Conservation (phyloP, 2,888 invertebrate genomes). For the Adelphocoris suturalis region DNA sequence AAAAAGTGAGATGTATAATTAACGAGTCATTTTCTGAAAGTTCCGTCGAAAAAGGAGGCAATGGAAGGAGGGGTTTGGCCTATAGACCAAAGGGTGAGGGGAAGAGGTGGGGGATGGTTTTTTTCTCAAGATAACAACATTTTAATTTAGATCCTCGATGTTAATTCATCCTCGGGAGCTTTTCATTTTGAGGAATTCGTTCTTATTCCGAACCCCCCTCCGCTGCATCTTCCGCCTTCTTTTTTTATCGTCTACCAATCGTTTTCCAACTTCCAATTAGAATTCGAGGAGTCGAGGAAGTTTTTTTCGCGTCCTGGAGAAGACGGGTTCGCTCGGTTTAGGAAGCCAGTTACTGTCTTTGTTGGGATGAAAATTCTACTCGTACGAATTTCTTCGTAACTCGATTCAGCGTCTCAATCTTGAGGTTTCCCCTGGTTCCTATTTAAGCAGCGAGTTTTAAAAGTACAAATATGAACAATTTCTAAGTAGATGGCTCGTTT, state of each 20-base stretch:
- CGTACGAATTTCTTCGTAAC: no score
- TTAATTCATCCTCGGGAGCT: constrained; percentile 55
- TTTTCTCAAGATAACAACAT: constrained; percentile 57
- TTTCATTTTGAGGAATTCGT: constrained; percentile 43
- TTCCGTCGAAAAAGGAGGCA: neutral
- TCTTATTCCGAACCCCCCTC: neutral
- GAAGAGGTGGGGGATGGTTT: neutral
- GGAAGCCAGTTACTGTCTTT: no score
- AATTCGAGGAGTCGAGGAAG: neutral
- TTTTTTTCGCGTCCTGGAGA: no score
- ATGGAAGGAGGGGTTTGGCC: neutral
- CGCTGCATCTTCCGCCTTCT: neutral
- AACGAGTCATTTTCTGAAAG: constrained; percentile 61
- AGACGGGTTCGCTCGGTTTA: no score
- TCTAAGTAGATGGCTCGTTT: no score
- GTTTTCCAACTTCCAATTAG: constrained; percentile 28
- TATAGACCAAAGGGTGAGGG: neutral
- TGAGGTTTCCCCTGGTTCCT: no score
- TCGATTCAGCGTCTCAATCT: no score
- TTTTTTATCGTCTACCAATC: constrained; percentile 27
- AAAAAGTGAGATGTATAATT: constrained; percentile 64
- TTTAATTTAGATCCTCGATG: constrained; percentile 63
- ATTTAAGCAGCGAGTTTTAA: no score
- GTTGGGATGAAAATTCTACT: no score
- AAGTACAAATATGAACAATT: no score